A percentile compares a stretch with the other conserved stretches of the same genome.
These are phyloP conservation scores for Andrena praecox DNA, from an alignment of 2,888 invertebrate genomes.

Conservation along the genomic window DNA sequence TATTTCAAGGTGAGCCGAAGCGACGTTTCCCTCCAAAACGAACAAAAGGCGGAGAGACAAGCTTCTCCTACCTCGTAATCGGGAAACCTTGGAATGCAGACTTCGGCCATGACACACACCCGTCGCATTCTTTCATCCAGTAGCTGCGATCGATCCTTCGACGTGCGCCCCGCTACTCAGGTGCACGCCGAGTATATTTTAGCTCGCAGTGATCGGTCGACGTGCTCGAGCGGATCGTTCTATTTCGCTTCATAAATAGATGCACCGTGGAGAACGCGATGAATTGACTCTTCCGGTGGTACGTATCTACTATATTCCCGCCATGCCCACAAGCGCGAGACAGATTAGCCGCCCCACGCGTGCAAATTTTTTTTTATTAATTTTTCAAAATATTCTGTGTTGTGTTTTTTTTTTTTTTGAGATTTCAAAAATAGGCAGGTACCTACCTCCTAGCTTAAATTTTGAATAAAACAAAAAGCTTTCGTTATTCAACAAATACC, in stretches of 20 bases:
- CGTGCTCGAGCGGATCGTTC: conserved; percentile 18
- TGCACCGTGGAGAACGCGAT: conserved; percentile 33
- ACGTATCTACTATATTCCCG: not conserved
- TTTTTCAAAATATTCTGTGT: no score
- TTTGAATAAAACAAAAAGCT: no score
- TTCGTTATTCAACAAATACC: no score
- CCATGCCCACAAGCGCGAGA: not conserved
- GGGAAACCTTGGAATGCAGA: conserved; percentile 30
- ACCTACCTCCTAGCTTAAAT: no score
- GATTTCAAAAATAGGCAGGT: no score
- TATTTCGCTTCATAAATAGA: conserved; percentile 44
- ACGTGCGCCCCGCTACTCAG: not conserved
- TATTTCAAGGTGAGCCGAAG: not conserved
- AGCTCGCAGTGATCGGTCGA: conserved; percentile 20
- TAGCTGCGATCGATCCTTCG: not conserved
- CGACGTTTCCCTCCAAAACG: not conserved
- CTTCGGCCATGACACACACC: conserved; percentile 9
- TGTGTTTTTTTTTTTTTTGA: no score
- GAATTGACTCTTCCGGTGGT: conserved; percentile 47
- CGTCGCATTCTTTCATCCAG: conserved; percentile 23
- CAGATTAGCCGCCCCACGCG: not conserved
- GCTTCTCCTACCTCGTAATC: not conserved
- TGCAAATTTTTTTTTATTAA: no score
- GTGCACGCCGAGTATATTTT: not conserved
- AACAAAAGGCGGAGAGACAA: not conserved